These are phyloP conservation scores for Dromococcyx pavoninus DNA, from an alignment of 2,797 vertebrate species.

Conservation along the genomic window DNA sequence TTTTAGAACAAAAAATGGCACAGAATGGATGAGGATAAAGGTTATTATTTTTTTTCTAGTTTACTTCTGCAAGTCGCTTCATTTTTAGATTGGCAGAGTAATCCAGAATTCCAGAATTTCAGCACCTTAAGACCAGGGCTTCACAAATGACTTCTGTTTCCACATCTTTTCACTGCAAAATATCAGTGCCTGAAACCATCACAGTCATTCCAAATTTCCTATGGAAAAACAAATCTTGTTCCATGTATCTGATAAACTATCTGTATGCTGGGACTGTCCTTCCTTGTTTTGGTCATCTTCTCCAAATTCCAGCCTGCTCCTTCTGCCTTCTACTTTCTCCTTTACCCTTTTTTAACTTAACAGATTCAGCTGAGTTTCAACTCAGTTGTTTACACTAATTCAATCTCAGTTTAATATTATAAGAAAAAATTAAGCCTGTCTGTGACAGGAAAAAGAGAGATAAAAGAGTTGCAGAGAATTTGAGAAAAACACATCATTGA, in stretches of 20 bases:
- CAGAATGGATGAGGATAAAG: not conserved
- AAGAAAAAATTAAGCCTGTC: not conserved
- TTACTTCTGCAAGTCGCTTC: not conserved
- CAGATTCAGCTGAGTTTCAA: not conserved
- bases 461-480: not conserved
- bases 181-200: not conserved
- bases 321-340: not conserved
- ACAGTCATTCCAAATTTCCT: not conserved
- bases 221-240: not conserved
- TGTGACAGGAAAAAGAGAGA: not conserved
- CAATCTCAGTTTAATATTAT: not conserved
- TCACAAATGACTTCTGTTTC: not conserved
- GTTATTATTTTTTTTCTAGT: not conserved
- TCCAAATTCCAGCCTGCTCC: not conserved
- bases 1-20: not conserved
- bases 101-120: not conserved
- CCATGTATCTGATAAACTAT: not conserved
- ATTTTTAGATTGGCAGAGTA: not conserved
- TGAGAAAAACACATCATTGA: not conserved
- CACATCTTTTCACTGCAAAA: not conserved
- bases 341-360: not conserved
- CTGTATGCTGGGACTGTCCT: not conserved
- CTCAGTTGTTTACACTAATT: not conserved
- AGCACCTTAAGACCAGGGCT: not conserved
- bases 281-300: accelerated